Base-by-base conservation (phyloP, 1,140 invertebrate species). In the Formica selysi region DNA sequence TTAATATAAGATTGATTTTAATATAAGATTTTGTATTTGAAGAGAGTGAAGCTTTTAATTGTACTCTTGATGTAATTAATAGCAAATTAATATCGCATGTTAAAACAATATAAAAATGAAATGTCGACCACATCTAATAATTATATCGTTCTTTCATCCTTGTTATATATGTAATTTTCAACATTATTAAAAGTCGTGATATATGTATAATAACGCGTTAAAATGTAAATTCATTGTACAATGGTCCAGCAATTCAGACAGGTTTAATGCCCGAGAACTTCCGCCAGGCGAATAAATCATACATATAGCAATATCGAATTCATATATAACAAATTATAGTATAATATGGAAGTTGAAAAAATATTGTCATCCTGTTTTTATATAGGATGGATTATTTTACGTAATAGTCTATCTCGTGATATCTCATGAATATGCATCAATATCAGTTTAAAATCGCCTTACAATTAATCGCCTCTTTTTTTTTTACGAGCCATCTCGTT, bases 151-250 rank as follows among this genome's bases (percentile, higher is more conserved):
- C 54, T 61, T 80, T 83, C 36, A 48, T 48, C 7, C 10, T 44
- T 83, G 68, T 83, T 36, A 48, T 26, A 22, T 13, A 26, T 26
- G 36, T 44, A 83, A 83, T 83, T 83, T 41, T 62, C 68, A 61
- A 1, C 41, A 48, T 83, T 41, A 83, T 74, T 73, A 83, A 83
- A 83, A 74, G 62, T 74, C 48, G 57, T 83, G 68, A 83, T 83
- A 83, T 83, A 83, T 83, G 54, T 73, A 73, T 83, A 83, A 83
- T 83, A 73, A 61, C 38, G 51, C 51, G 79, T 83, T 83, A 83
- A 83, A 83, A 74, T 74, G 79, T 83, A 83, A 83, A 83, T 83
- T 83, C 68, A 74, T 74, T 74, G 57, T 61, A 74, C 68, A 83
- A 83, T 83, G 57, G 79, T 36, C 13, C 16, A 51, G 54, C 79